Base-by-base conservation (phyloP, 2,888 invertebrate genomes). In the Mythimna ferrago region DNA sequence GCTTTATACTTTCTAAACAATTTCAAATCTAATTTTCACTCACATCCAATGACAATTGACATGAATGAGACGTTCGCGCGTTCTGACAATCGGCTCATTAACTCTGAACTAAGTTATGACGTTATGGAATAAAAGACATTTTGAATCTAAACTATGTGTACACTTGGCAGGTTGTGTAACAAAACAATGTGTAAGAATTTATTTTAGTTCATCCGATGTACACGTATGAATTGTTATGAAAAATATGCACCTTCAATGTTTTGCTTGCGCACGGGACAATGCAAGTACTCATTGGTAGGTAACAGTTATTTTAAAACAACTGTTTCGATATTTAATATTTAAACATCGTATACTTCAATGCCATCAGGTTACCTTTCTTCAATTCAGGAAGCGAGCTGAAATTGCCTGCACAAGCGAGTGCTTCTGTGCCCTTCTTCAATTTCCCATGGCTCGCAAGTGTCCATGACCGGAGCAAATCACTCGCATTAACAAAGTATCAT, bases 381-480 rank as follows among this genome's bases (percentile, higher is more conserved):
- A 68, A 66, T 38, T 60, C 71, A 71, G 74, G 74, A 84, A 78
- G 64, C 61, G 32, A 58, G 16, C 63, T 58, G 10, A 54, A 38
- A 58, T 63, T 67, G 44, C 35, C 71, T 32, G 53, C 11, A 56
- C 44, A 61, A 41, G 62, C 19, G 10, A 21, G 19, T 53, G 48
- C 57, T 21, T 53, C 51, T 63, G 60, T 66, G 66, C 35, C 67
- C 73, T 73, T 71, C 77, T 74, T 74, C 56, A 70, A 57, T 74
- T 84, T 77, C 78, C 64, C 81, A 79, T 83, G 73, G 76, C 57
- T 71, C 21, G 56, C 66, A 41, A 75, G 63, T 83, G 88, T 83
- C 87, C 87, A 87, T 83, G 86, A 87, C 86, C 87, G 80, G 66
- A 85, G 75, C 84, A 78, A 87, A 89, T 88, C 80, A 78, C 79